Conservation (phyloP, 2,113 vertebrate genomes). For the Myiozetetes cayanensis region DNA sequence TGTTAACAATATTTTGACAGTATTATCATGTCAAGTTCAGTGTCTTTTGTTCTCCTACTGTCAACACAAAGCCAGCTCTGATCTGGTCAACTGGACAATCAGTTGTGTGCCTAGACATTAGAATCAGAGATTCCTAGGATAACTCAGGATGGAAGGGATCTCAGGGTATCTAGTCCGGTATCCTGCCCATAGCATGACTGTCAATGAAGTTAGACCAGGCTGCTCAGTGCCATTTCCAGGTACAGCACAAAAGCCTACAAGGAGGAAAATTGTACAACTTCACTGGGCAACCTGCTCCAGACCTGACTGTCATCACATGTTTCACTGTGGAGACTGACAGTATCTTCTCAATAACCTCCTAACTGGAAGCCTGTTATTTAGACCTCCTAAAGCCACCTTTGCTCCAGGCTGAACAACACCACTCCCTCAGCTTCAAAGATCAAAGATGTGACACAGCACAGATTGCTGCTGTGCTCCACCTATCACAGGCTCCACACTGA, state of each 20-base stretch:
- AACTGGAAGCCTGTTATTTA: background rate
- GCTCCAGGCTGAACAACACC: background rate
- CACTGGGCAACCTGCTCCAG: background rate
- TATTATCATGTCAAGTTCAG: background rate
- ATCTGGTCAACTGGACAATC: background rate
- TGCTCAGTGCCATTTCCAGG: background rate
- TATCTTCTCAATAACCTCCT: background rate
- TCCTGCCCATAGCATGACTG: background rate
- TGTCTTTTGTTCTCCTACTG: background rate
- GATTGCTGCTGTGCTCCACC: rapidly evolving
- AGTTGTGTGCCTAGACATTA: background rate
- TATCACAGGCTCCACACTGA: background rate
- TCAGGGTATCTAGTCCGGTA: background rate
- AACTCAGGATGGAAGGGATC: background rate
- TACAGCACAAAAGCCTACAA: background rate
- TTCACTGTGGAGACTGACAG: background rate
- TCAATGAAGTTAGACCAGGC: background rate
- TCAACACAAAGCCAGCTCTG: rapidly evolving
- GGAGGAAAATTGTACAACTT: background rate
- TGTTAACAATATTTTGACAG: background rate
- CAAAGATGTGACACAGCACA: background rate
- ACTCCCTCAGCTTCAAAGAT: background rate
- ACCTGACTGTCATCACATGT: background rate
- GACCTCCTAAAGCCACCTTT: background rate
- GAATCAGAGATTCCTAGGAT: background rate